Conservation (phyloP, 2,888 invertebrate species). For the Drosophila gaucha region DNA sequence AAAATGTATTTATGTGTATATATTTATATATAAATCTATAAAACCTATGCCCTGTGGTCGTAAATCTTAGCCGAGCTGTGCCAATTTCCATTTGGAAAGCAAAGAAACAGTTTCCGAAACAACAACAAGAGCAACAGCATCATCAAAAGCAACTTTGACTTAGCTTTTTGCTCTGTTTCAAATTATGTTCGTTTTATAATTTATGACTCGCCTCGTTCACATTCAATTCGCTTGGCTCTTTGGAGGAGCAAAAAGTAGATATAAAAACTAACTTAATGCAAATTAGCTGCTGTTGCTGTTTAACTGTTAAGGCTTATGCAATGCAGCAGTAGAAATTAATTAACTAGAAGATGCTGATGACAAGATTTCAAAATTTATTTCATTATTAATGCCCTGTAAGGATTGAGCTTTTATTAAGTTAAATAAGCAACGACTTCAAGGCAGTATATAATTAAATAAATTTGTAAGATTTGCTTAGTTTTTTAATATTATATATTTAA, state of each 20-base stretch:
- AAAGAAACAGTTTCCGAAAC: slow-evolving; percentile 25
- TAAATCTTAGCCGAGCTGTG: slow-evolving; percentile 58
- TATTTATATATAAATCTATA: slow-evolving; percentile 27
- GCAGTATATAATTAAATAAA: background rate
- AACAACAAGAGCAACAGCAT: slow-evolving; percentile 19
- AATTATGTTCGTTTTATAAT: slow-evolving; percentile 54
- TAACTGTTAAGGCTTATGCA: slow-evolving; percentile 40
- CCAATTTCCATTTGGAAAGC: slow-evolving; percentile 64
- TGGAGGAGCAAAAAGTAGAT: slow-evolving; percentile 7
- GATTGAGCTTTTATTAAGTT: background rate
- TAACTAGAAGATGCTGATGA: slow-evolving; percentile 30
- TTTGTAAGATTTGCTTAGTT: background rate
- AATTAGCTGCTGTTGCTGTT: slow-evolving; percentile 19
- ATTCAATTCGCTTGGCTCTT: slow-evolving; percentile 49
- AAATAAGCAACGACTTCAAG: background rate
- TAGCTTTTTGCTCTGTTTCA: slow-evolving; percentile 40
- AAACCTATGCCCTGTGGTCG: slow-evolving; percentile 48
- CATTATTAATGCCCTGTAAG: slow-evolving; percentile 11
- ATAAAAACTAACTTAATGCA: slow-evolving; percentile 42
- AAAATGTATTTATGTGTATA: slow-evolving; percentile 7
- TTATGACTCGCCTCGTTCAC: slow-evolving; percentile 54
- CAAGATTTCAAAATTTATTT: slow-evolving; percentile 14
- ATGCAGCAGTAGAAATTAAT: slow-evolving; percentile 45
- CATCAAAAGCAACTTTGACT: slow-evolving; percentile 42
- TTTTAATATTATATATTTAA: no score